Evolutionary conservation across 2,113 vertebrate species (phyloP).

Genomic region (Camelus dromedarius): DNA sequence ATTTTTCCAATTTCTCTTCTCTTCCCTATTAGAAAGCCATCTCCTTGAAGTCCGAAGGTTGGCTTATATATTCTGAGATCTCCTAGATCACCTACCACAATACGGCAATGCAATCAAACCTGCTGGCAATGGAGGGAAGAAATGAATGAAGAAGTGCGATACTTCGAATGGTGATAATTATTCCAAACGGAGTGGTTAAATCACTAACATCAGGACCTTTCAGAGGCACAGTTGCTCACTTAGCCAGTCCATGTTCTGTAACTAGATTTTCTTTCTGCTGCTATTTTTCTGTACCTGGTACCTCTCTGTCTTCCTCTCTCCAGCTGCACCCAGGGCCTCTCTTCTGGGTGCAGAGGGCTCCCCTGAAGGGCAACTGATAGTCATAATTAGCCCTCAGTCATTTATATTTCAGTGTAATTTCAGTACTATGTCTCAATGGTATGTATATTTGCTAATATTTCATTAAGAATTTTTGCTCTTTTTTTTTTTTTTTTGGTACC

Average conservation of each 20-base stretch:
- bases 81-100: neutral
- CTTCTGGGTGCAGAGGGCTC: fast-evolving
- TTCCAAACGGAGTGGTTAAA: neutral
- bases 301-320: neutral
- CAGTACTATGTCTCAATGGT: neutral
- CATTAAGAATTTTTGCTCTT: neutral
- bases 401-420: neutral
- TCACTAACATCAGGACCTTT: neutral
- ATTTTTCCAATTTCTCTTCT: neutral
- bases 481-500: neutral
- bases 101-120: neutral
- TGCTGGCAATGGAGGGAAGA: neutral
- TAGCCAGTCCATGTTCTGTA: fast-evolving
- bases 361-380: fast-evolving
- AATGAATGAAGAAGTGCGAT: neutral
- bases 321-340: neutral
- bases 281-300: neutral
- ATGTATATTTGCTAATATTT: neutral
- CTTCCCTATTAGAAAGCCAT: neutral
- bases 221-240: neutral
- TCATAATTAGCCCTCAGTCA: neutral
- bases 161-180: neutral
- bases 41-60: neutral
- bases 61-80: neutral
- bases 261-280: neutral